phyloP scores from a whole-genome alignment of 2,797 vertebrate genomes.

The Crotalus adamanteus region DNA sequence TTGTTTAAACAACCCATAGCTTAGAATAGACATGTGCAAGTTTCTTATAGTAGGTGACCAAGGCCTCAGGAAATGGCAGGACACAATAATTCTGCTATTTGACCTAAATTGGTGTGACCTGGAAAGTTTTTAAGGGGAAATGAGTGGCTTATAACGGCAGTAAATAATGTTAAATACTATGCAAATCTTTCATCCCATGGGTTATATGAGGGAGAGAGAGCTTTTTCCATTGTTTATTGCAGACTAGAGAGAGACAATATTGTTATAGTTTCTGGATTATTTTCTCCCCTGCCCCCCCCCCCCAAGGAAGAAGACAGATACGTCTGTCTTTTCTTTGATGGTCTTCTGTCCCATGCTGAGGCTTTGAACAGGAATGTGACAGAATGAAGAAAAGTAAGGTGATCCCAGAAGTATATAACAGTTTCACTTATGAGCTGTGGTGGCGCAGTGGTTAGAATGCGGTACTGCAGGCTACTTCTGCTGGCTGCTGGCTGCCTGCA shows the following conservation, averaged over 20 bases:
- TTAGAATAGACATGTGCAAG: not conserved
- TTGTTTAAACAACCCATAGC: not conserved
- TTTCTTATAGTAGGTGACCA: not conserved
- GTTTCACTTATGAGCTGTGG: not conserved
- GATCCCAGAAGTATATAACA: not conserved
- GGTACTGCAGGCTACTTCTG: too few species aligned
- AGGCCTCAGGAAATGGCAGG: not conserved
- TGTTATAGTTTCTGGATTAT: not conserved
- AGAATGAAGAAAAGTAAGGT: not conserved
- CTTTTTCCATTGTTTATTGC: not conserved
- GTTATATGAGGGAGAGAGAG: not conserved
- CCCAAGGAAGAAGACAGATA: not conserved
- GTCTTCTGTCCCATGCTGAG: not conserved
- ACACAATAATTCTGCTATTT: not conserved
- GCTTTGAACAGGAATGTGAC: not conserved
- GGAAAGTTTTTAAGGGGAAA: not conserved
- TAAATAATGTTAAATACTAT: not conserved
- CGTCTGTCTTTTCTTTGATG: not conserved
- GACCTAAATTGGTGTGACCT: not conserved
- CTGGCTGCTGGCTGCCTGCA: too few species aligned
- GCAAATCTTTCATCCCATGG: not conserved
- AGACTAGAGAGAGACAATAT: not conserved
- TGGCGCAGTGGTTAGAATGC: too few species aligned
- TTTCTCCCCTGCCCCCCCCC: not conserved
- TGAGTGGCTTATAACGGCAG: not conserved